Base-by-base conservation (phyloP, 2,888 invertebrate genomes). In the Lycocerus yunnanus region DNA sequence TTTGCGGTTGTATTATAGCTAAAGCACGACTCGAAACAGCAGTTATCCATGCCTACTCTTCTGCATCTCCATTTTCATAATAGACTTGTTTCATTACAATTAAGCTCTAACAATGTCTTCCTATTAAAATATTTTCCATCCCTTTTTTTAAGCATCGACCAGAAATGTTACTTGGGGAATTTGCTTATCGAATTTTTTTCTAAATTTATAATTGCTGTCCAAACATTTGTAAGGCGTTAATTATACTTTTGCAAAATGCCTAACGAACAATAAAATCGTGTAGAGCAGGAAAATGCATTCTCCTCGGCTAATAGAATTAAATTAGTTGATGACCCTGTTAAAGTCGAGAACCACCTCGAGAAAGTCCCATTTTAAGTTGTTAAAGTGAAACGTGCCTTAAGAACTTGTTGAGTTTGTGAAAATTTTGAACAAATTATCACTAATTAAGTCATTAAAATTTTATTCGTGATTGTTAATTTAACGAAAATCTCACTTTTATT, bases 1-100 rank as follows among this genome's bases (percentile, higher is more conserved):
- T 79, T 79, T 79, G 80, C 78, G 80, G 80, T 77, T 61, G 66
- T 71, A 78, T 77, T 78, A 80, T 78, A 77, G 58, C 74, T 77
- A 79, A 77, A 77, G 58, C 71, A 75, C 75, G 75, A 75, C 72
- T 75, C 74, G 68, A 68, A 65, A 68, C 73, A 71, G 58, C 69
- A 75, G 69, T 73, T 72, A 69, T 68, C 75, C 75, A 72, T 75
- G 71, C 69, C 75, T 68, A 65, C 68, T 65, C 72, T 68, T 71
- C 71, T 74, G 74, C 72, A 73, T 63, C 73, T 66, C 73, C 72
- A 72, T 79, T 80, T 80, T 79, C 77, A 80, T 80, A 78, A 78
- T 74, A 60, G 68, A 67, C 74, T 69, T 75, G 67, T 75, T 72
- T 75, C 70, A 20, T 73, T 73, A 67, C 71, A 77, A 75, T 77